Evolutionary conservation across 2,797 vertebrate genomes (phyloP), one percentile per base, ranked within the genome.

Genomic region (Spinus pinus): DNA sequence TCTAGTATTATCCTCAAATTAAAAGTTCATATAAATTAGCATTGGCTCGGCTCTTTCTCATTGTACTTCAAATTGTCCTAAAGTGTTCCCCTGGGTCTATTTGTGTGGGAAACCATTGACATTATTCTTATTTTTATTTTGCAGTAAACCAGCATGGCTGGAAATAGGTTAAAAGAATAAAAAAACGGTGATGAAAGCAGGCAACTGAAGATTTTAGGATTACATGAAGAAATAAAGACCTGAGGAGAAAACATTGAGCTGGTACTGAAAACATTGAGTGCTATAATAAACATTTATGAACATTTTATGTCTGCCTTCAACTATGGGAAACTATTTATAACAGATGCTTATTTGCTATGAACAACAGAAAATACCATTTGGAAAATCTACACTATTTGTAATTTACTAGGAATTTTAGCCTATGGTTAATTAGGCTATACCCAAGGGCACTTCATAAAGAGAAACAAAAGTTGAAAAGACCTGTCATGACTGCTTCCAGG

Each of bases 1-100:
- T 97, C 92, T 92, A 90, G 93, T 57, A 89, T 95, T 97, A 97
- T 96, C 94, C 90, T 96, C 90, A 97, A 96, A 97, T 98, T 97
- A 97, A 96, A 97, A 98, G 94, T 95, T 97, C 90, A 94, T 94
- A 83, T 91, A 97, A 96, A 89, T 95, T 96, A 93, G 24, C 82
- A 94, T 95, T 79, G 86, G 56, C 72, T 95, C 79, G 71, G 44
- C 72, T 96, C 90, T 81, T 97, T 92, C 90, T 93, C 84, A 84
- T 73, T 35, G 88, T 86, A 82, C 81, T 74, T 96, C 88, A 90
- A 72, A 96, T 90, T 97, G 91, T 95, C 95, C 88, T 95, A 28
- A 97, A 97, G 70, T 79, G 92, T 78, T 88, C 97, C 86, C 90
- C 80, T 61, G 96, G 93, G 97, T 67, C 92, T 78, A 93, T 96